Evolutionary conservation across 2,113 vertebrate species (phyloP).

Genomic region (Pavo muticus): DNA sequence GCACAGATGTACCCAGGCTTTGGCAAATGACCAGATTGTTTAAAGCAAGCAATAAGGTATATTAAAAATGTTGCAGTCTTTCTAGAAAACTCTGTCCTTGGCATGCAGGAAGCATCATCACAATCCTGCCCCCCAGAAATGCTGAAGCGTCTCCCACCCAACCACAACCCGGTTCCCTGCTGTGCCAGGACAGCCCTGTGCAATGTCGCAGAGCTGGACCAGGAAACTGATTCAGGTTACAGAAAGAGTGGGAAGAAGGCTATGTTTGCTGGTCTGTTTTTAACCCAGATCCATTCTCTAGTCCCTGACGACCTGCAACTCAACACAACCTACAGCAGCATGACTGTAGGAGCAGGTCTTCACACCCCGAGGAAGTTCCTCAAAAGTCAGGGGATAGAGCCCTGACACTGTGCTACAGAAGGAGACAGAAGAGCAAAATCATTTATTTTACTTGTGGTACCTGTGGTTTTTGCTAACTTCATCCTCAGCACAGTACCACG

Average conservation of each 20-base stretch:
- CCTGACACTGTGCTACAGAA: not conserved
- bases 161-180: not conserved
- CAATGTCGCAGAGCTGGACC: not conserved
- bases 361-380: not conserved
- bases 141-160: rapidly evolving
- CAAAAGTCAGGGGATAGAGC: not conserved
- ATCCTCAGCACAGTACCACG: not conserved
- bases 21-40: not conserved
- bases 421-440: not conserved
- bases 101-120: not conserved
- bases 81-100: not conserved
- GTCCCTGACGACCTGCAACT: not conserved
- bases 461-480: not conserved
- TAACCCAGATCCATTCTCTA: not conserved
- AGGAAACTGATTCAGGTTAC: not conserved
- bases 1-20: not conserved
- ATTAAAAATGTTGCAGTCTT: not conserved
- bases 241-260: not conserved
- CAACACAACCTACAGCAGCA: not conserved
- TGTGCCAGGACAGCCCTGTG: not conserved
- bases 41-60: not conserved
- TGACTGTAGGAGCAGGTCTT: not conserved
- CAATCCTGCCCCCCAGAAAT: not conserved
- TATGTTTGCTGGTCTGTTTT: not conserved
- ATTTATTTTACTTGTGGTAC: not conserved